phyloP scores from a whole-genome alignment of 2,113 vertebrate genomes.

The Trematomus loennbergii region DNA sequence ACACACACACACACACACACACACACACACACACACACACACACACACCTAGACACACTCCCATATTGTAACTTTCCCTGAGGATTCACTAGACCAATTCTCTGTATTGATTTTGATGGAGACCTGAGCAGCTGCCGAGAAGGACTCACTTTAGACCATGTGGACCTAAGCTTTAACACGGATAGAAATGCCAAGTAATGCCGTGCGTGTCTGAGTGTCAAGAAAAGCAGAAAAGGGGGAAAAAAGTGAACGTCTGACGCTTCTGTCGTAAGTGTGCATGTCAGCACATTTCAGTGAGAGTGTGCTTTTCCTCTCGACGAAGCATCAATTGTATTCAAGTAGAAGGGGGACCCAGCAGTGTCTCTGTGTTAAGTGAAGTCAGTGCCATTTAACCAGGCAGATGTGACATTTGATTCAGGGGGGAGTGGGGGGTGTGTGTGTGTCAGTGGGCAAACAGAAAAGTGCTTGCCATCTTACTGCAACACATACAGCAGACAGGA shows the following conservation, averaged over 20 bases:
- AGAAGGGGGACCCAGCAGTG: slow-evolving; percentile 34
- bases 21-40: background rate
- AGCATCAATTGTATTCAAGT: slow-evolving; percentile 46
- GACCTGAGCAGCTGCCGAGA: slow-evolving; percentile 62
- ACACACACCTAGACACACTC: slow-evolving; percentile 15
- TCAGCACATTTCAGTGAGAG: slow-evolving; percentile 6
- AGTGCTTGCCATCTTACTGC: slow-evolving; percentile 37
- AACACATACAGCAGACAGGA: slow-evolving; percentile 39
- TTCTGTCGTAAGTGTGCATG: background rate
- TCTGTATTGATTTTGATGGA: slow-evolving; percentile 78
- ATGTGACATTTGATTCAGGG: slow-evolving; percentile 71
- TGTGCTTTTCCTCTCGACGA: slow-evolving; percentile 9
- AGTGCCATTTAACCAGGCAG: slow-evolving; percentile 73
- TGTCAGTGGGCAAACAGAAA: slow-evolving; percentile 56
- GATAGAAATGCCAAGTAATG: slow-evolving; percentile 15
- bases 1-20: too few relatives aligned
- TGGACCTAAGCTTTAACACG: slow-evolving; percentile 58
- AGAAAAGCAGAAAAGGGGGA: background rate
- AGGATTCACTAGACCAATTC: slow-evolving; percentile 65
- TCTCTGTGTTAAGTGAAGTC: slow-evolving; percentile 73
- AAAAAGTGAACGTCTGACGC: slow-evolving; percentile 1
- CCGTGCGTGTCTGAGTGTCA: slow-evolving; percentile 9
- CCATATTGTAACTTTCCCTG: slow-evolving; percentile 56
- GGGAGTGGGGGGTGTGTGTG: background rate
- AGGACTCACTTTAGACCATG: slow-evolving; percentile 60